Conservation (phyloP, 2,888 invertebrate species). For the Tromatobia lineatoria region DNA sequence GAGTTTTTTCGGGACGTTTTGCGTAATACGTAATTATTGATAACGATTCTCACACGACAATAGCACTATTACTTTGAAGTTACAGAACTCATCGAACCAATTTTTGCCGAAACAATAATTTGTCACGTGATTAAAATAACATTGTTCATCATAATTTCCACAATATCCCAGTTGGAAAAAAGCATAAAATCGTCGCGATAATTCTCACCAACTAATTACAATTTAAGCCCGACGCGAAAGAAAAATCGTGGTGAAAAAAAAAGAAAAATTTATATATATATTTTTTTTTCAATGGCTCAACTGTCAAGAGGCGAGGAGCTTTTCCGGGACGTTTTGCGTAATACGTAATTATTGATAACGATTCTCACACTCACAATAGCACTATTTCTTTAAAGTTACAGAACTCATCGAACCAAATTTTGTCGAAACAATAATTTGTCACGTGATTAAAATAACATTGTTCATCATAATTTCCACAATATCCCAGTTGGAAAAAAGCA, state of each 20-base stretch:
- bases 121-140: too few relatives aligned
- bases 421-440: too few relatives aligned
- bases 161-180: background rate
- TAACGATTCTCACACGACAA: too few relatives aligned
- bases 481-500: background rate
- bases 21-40: background rate
- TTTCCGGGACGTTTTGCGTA: background rate
- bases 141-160: too few relatives aligned
- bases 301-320: background rate
- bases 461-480: background rate
- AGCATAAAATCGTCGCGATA: background rate
- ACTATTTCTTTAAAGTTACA: too few relatives aligned
- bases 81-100: too few relatives aligned
- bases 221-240: background rate
- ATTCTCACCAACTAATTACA: background rate
- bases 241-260: background rate
- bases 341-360: too few relatives aligned
- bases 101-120: too few relatives aligned
- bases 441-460: too few relatives aligned
- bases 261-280: background rate
- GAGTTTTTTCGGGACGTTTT: background rate
- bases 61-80: too few relatives aligned
- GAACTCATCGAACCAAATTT: too few relatives aligned
- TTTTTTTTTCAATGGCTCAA: background rate
- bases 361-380: too few relatives aligned